Base-by-base conservation (phyloP, 2,113 vertebrate species). In the Chloropsis hardwickii region DNA sequence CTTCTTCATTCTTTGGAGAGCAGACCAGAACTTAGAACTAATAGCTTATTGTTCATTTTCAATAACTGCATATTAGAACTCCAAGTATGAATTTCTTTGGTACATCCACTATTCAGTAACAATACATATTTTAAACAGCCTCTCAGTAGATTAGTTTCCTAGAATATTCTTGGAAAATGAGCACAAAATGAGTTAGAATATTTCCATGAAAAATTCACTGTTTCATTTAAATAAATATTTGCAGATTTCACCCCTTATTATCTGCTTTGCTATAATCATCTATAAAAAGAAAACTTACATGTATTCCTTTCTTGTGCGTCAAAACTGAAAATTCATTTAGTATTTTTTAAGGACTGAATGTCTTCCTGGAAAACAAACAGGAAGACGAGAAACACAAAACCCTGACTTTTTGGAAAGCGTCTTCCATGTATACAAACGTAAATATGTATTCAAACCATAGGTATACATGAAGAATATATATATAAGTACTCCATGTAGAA, bases 201-300 rank as follows among this genome's bases (percentile, higher is more conserved):
- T 45, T 40, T 19, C 86, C 65, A 81, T 19, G 19, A 21, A 91
- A 85, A 97, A 95, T 62, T 69, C 44, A 86, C 17, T 80, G 58
- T 56, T 93, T 94, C 81, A 90, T 90, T 95, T 88, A 80, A 95
- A 87, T 88, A 71, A 95, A 90, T 92, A 87, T 90, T 90, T 94
- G 25, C 23, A 85, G 48, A 81, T 87, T 82, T 90, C n/a, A 77
- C 4, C 23, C 37, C 24, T 62, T 78, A 69, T 94, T 92, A 85
- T 85, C 66, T 90, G 58, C 58, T 82, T 77, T 90, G 71, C 33
- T 91, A 33, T 65, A 82, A 45, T 77, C 11, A 71, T 64, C 44
- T 84, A 45, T 37, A 85, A 76, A 88, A 62, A 44, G 4, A 23
- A 29, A 92, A 33, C 19, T 64, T 82, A 3, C 1, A 87, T 9